Evolutionary conservation across 2,113 vertebrate species (phyloP).

Genomic region (Ictidomys tridecemlineatus): DNA sequence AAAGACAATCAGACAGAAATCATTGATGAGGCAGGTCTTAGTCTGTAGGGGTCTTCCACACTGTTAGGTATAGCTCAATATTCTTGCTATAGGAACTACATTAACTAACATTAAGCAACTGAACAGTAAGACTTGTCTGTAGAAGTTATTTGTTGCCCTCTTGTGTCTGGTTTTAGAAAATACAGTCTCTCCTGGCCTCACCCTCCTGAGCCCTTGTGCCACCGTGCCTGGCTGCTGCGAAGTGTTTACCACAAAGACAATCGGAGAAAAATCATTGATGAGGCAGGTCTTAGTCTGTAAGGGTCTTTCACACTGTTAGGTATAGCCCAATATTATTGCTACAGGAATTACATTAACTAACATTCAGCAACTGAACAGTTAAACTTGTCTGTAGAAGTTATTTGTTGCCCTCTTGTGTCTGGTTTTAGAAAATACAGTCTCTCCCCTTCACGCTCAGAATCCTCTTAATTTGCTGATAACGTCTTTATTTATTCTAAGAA

Average conservation of each 20-base stretch:
- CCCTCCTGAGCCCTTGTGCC: too few species aligned
- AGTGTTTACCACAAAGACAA: too few species aligned
- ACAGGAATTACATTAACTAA: background rate
- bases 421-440: constrained; percentile 37
- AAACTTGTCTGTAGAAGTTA: background rate
- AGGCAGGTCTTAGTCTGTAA: background rate
- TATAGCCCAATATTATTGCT: background rate
- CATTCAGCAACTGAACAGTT: background rate
- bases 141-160: constrained; percentile 56
- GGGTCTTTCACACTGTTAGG: background rate
- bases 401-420: constrained; percentile 59
- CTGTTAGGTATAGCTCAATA: background rate
- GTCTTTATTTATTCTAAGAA: background rate
- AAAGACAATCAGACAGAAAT: too few species aligned
- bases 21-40: background rate
- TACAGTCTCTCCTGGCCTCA: background rate
- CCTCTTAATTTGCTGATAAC: background rate
- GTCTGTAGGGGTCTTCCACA: background rate
- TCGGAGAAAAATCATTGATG: background rate
- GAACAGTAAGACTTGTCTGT: background rate
- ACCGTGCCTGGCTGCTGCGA: too few species aligned
- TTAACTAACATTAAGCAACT: background rate
- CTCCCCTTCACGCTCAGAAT: background rate
- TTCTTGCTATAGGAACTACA: background rate
- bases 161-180: constrained; percentile 16